Base-by-base conservation (phyloP, 64 coral and sea anemone species). In the Porites lutea region DNA sequence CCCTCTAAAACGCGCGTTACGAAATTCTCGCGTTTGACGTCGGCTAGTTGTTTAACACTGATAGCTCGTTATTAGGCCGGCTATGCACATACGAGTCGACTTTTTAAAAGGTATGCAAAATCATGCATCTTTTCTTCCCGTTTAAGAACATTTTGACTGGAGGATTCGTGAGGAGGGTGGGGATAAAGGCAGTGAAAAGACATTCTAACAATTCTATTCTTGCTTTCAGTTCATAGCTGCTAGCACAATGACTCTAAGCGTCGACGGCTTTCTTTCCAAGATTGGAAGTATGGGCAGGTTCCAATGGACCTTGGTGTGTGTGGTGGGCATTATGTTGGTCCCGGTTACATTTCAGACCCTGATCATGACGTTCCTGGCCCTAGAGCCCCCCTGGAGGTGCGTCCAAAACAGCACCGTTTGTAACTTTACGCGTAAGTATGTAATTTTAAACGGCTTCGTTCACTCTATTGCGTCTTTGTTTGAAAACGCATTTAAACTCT, bases 261-360 rank as follows among this genome's bases (percentile, higher is more conserved):
- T 97, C 47, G 95, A 97, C 52, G 87, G 90, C 49, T 91, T 86
- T 19, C 71, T 97, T 46, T 88, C 65, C 13, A 84, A 94, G 47
- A 75, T 97, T 3, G 95, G 95, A 18, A 83, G 75, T 60, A 97
- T 97, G 95, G 92, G 95, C 2, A 75, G 95, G 19, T 97, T 97
- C 61, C 95, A 97, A 54, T 97, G 95, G 95, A 61, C 53, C 2
- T 51, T 97, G 63, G 95, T 97, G 12, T 75, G 78, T 46, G 23
- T 93, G 12, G 81, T 93, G 22, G 95, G 95, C 11, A 54, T 90
- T 20, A 94, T 97, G 81, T 22, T 97, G 71, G 79, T 97, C 9
- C 95, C 95, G 4, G 95, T 97, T 14, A 97, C 95, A 52, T 94
- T 94, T 61, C 95, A 97, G 73, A 91, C 95, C 43, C 95, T 97